Evolutionary conservation across 2,113 vertebrate genomes (phyloP).

Genomic region (Dromiciops gliroides): DNA sequence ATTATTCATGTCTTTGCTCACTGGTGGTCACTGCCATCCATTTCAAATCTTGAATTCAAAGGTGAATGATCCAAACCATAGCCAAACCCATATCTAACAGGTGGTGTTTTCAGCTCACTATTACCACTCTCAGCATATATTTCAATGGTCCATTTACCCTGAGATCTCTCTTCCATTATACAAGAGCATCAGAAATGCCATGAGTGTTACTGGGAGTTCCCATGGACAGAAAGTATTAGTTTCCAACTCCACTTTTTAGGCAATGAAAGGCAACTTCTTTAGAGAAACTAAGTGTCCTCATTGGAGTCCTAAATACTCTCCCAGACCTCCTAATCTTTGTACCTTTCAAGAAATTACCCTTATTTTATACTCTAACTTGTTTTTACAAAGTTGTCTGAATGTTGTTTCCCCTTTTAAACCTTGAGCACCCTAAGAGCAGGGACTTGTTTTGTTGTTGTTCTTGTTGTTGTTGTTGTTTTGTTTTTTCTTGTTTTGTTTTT

Average conservation of each 20-base stretch:
- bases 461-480: too few relatives aligned
- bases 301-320: background rate
- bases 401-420: too few relatives aligned
- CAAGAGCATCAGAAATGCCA: slow-evolving; percentile 25
- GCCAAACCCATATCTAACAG: slow-evolving; percentile 55
- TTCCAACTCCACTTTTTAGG: background rate
- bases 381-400: too few relatives aligned
- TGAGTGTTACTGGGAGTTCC: background rate
- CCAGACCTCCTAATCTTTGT: background rate
- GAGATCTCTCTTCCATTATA: slow-evolving; percentile 36
- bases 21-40: slow-evolving; percentile 63
- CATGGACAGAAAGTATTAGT: background rate
- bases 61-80: too few relatives aligned
- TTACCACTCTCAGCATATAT: slow-evolving; percentile 59
- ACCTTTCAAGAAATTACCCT: background rate
- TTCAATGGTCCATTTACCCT: slow-evolving; percentile 70
- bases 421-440: background rate
- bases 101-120: slow-evolving; percentile 53
- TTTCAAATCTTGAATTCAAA: slow-evolving; percentile 77
- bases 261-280: background rate
- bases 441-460: background rate
- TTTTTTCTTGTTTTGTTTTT: too few relatives aligned
- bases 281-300: background rate
- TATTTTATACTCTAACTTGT: background rate
- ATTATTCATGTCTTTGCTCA: slow-evolving; percentile 69